Base-by-base conservation (phyloP, 2,888 invertebrate genomes). In the Diaperis boleti region DNA sequence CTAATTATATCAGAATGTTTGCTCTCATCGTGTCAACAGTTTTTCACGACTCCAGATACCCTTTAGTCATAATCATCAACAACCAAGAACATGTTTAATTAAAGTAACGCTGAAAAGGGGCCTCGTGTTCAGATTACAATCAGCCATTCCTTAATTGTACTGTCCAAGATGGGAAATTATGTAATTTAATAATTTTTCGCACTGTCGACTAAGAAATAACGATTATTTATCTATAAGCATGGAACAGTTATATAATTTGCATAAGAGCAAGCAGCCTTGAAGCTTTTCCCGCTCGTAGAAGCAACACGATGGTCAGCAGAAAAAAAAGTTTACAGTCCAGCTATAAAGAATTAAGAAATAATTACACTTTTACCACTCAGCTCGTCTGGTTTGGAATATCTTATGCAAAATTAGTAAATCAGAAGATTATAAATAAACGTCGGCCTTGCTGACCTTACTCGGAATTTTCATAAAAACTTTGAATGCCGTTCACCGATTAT, bases 361-460 rank as follows among this genome's bases (percentile, higher is more conserved):
- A n/a, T n/a, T n/a, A n/a, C n/a, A n/a, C n/a, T n/a, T n/a, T n/a
- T n/a, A n/a, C n/a, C n/a, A n/a, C 11, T 1, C 1, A 18, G 15
- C 31, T 50, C 3, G 15, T 20, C 11, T 5, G 22, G 13, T 8
- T n/a, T 33, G 26, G 14, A 26, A 18, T 57, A 45, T 57, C 47
- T 45, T 57, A 35, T 41, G 54, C 60, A 20, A 33, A 56, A 17
- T 22, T 17, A 15, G 26, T 50, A 50, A 31, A 57, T 45, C 47
- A 57, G 57, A 37, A 35, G 56, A 54, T 59, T 64, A 64, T 65
- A 67, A 67, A 67, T 67, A 62, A 62, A 65, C 67, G 67, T 62
- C 65, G 67, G 67, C 67, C 67, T 67, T 67, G 65, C 65, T 64
- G 67, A 67, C 67, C 67, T 67, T 67, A 65, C 64, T 62, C 59